Base-by-base conservation (phyloP, 2,888 invertebrate genomes). In the Dryobota labecula region DNA sequence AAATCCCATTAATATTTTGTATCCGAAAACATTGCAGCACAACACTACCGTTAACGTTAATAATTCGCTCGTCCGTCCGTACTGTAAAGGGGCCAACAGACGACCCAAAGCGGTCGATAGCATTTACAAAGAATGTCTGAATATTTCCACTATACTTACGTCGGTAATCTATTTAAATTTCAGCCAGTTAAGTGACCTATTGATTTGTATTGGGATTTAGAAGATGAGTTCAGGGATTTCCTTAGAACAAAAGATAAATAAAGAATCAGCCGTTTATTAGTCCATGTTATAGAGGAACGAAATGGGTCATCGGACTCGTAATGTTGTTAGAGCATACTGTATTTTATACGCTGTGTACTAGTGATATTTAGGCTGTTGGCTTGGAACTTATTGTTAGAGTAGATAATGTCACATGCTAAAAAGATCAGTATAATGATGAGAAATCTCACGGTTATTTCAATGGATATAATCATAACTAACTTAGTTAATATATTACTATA, bases 11-110 rank as follows among this genome's bases (percentile, higher is more conserved):
- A 62, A 49, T 8, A 62, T 24, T 30, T 47, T 18, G 57, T 53
- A 65, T 70, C 66, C 63, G 60, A 60, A 75, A 62, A 33, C 24
- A 36, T 24, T 30, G 18, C n/a, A 57, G 51, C 27, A 62, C 84
- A 83, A 47, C 84, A 79, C 83, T 84, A 83, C 2, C 43, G 41
- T 54, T 47, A 73, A 77, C 76, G 60, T 85, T 79, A 81, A 83
- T 84, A 81, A 84, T 84, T 84, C 65, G 76, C 67, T 58, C 77
- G 74, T 82, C 73, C 76, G 69, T 63, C 38, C 64, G 33, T 58
- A 64, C 62, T 63, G 66, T 74, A 83, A 83, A 83, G 76, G 33
- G 84, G 84, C 69, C 84, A 71, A 65, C 82, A 74, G 70, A 83
- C 80, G 58, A 58, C 70, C 60, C 36, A 72, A 64, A 64, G 78